Evolutionary conservation across 2,113 vertebrate genomes (phyloP).

Genomic region (Tragulus kanchil): DNA sequence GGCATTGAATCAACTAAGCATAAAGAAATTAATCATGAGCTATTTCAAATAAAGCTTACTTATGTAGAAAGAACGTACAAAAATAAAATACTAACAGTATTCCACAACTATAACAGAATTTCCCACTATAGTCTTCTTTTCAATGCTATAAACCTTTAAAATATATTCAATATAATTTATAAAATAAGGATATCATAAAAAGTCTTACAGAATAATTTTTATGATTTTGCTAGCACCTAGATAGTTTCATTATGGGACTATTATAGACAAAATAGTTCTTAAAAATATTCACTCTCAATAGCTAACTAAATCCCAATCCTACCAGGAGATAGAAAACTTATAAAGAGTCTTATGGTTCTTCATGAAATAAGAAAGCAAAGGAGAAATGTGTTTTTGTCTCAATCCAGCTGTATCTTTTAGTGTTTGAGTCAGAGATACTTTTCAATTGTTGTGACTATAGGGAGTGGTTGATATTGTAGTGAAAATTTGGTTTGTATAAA

Average conservation of each 20-base stretch:
- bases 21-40: neutral
- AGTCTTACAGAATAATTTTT: neutral
- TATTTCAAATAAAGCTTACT: neutral
- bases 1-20: neutral
- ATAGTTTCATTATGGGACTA: neutral
- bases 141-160: neutral
- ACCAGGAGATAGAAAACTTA: neutral
- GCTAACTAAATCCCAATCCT: neutral
- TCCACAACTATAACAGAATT: neutral
- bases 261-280: neutral
- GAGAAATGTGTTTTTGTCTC: neutral
- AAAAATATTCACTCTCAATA: neutral
- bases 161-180: neutral
- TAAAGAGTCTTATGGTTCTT: neutral
- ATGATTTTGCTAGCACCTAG: neutral
- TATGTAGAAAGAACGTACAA: slow-evolving; percentile 3
- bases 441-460: neutral
- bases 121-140: neutral
- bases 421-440: neutral
- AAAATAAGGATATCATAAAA: neutral
- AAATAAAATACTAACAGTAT: neutral
- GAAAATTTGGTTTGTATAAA: neutral
- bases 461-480: neutral
- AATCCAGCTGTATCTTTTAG: neutral
- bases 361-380: neutral